Evolutionary conservation across 2,797 vertebrate species (phyloP).

Genomic region (Cygnus olor): DNA sequence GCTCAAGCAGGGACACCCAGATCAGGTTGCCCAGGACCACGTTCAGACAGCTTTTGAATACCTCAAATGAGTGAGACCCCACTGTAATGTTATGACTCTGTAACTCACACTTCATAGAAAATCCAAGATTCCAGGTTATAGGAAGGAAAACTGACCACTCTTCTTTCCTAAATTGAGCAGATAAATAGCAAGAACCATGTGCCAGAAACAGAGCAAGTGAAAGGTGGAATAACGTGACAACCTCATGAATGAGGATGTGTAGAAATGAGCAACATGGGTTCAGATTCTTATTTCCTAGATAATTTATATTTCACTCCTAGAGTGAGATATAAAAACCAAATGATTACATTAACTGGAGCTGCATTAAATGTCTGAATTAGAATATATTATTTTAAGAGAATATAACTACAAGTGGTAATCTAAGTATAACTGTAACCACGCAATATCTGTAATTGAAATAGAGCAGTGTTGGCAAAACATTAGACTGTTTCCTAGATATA

Average conservation of each 20-base stretch:
- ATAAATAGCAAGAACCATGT: neutral
- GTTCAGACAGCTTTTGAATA: neutral
- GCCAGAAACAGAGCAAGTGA: neutral
- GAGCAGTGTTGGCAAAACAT: constrained; percentile 57
- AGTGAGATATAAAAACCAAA: neutral
- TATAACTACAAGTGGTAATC: constrained; percentile 12
- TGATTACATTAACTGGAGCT: neutral
- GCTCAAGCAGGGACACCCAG: neutral
- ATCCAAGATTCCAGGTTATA: neutral
- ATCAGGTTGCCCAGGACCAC: neutral
- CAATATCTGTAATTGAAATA: constrained; percentile 47
- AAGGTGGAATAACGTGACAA: neutral
- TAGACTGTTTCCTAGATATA: neutral
- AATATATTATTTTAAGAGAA: constrained; percentile 22
- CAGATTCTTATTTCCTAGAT: neutral
- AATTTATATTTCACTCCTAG: neutral
- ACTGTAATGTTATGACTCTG: neutral
- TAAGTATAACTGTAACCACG: constrained; percentile 45
- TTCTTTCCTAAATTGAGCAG: neutral
- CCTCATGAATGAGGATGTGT: neutral
- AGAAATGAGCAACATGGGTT: neutral
- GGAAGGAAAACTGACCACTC: neutral
- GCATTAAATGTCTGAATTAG: constrained; percentile 33
- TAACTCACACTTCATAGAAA: constrained; percentile 1
- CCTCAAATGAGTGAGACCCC: neutral